Evolutionary conservation across 1,140 invertebrate genomes (phyloP).

Genomic region (Stegodyphus mimosarum): DNA sequence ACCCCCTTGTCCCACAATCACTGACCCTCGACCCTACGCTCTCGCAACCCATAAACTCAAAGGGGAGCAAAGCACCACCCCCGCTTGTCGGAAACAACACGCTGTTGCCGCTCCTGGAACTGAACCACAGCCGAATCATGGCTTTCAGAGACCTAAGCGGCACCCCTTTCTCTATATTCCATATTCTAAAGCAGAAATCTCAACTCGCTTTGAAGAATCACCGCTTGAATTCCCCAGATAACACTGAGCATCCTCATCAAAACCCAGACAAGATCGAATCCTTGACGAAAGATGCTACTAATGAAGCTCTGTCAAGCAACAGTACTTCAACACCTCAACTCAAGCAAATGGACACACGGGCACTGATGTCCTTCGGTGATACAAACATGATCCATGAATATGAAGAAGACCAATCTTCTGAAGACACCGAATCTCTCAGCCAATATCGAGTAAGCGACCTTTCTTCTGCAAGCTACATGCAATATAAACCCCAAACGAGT

Average conservation of each 20-base stretch:
- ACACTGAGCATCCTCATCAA: no score
- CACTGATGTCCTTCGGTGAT: no score
- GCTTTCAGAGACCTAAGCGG: slow-evolving; percentile 44
- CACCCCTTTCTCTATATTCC: slow-evolving; percentile 49
- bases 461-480: not conserved
- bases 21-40: slow-evolving; percentile 28
- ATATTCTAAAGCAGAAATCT: slow-evolving; percentile 48
- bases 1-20: slow-evolving; percentile 40
- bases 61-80: not conserved
- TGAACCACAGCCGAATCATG: not conserved
- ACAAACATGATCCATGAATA: not conserved
- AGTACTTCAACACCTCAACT: no score
- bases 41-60: not conserved
- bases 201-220: slow-evolving; percentile 40
- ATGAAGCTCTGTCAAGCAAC: no score
- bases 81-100: not conserved
- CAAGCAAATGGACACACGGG: no score
- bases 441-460: slow-evolving; percentile 20
- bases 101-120: not conserved
- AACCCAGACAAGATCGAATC: no score
- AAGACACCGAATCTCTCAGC: slow-evolving; percentile 36
- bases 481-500: not conserved
- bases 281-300: no score
- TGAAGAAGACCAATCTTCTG: slow-evolving; percentile 34
- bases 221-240: not conserved